Base-by-base conservation (phyloP, 2,797 vertebrate genomes). In the Buceros bicornis region DNA sequence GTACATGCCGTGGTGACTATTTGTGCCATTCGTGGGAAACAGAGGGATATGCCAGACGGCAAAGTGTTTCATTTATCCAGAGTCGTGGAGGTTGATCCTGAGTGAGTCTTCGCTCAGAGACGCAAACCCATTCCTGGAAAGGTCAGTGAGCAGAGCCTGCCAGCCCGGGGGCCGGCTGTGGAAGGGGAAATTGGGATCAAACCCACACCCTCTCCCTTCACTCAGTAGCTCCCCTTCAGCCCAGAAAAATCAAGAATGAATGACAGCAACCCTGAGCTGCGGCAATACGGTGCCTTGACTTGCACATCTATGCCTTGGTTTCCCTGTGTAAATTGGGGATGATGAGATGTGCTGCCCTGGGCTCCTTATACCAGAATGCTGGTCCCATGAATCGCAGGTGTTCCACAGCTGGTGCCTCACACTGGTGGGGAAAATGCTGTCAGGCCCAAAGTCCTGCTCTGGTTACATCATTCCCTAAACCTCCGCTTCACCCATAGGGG, bases 11-110 rank as follows among this genome's bases (percentile, higher is more conserved):
- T 26, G 70, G 94, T 91, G 95, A 95, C 96, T 96, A 93, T 94
- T 95, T 95, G 97, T 97, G 97, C 96, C 96, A 20, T 96, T 90
- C 71, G 72, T 97, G 97, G 97, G 97, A 96, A 96, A 94, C 37
- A 5, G 96, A 97, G 97, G 94, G 97, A 97, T 96, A 98, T 96
- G 98, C 97, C 97, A 98, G 96, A 97, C 97, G 86, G 92, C 54
- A 9, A 97, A 98, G 97, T 98, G 98, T 96, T 97, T 95, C 95
- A 96, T 88, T 97, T 96, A 97, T 53, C 97, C 96, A 90, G 82
- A 94, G 96, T 88, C 94, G 93, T 12, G 89, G 90, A 88, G 93
- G 90, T 70, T 91, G 94, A 45, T 61, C 93, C 90, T n/a, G 57
- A 80, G 69, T 70, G 82, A 89, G 74, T 89, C 93, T 90, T 91